A percentile compares a stretch with the other conserved stretches of the same genome.
Evolutionary conservation across 2,888 invertebrate species (phyloP).

Genomic region (Malacosoma neustria): DNA sequence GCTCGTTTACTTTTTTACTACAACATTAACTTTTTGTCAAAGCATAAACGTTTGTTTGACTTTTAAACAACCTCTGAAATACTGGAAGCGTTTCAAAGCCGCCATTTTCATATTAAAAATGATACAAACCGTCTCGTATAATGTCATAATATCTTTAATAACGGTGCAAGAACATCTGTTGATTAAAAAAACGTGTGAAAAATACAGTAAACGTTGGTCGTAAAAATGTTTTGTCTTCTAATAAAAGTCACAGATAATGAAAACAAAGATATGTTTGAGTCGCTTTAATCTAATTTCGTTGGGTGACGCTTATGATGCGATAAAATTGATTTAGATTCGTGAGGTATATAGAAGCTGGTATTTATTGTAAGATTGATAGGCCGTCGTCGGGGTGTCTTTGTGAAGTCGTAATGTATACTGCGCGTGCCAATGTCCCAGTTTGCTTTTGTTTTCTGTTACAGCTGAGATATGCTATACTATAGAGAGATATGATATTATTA

Average conservation of each 20-base stretch:
- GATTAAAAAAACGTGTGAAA: conserved; percentile 53
- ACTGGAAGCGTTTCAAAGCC: conserved; percentile 13
- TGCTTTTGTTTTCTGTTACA: not conserved
- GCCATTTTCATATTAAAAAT: conserved; percentile 43
- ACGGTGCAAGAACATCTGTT: conserved; percentile 16
- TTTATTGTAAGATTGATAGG: conserved; percentile 68
- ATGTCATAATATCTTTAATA: conserved; percentile 59
- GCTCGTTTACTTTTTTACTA: conserved; percentile 55
- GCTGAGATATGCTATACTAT: not conserved
- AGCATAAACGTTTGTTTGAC: conserved; percentile 45
- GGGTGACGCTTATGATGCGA: conserved; percentile 19
- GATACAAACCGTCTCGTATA: conserved; percentile 51
- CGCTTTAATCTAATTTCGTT: conserved; percentile 19
- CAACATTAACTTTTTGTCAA: conserved; percentile 68
- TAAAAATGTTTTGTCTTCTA: conserved; percentile 56
- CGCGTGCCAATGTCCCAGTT: not conserved
- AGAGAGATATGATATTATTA: too few species aligned
- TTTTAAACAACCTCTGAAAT: conserved; percentile 7
- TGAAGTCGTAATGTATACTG: conserved; percentile 42
- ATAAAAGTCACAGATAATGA: conserved; percentile 52
- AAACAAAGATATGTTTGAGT: conserved; percentile 22
- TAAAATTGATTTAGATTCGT: conserved; percentile 17
- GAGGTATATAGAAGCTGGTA: conserved; percentile 37
- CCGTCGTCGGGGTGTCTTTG: conserved; percentile 63
- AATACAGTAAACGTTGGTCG: conserved; percentile 41